phyloP scores from a whole-genome alignment of 2,113 vertebrate species.

The Larimichthys polyactis region DNA sequence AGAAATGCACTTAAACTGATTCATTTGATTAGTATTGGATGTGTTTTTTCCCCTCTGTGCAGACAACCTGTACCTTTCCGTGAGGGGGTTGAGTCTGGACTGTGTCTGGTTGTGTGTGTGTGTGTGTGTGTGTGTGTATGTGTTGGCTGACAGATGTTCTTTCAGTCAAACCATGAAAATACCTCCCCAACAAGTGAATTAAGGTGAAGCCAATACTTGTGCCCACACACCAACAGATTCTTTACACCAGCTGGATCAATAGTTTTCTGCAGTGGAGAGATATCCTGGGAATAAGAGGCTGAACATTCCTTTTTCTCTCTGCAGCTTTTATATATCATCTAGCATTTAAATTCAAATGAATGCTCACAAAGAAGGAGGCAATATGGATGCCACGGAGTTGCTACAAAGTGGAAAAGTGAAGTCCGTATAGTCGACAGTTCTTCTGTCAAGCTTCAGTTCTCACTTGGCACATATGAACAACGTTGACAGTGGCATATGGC shows the following conservation, averaged over 20 bases:
- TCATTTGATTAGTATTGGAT: slow-evolving; percentile 79
- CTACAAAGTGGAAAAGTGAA: neutral
- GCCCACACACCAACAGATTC: slow-evolving; percentile 51
- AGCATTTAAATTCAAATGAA: slow-evolving; percentile 32
- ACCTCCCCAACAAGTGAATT: slow-evolving; percentile 67
- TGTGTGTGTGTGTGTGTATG: slow-evolving; percentile 35
- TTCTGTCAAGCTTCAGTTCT: neutral
- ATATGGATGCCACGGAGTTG: neutral
- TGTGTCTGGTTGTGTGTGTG: slow-evolving; percentile 20
- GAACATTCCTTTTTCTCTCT: slow-evolving; percentile 10
- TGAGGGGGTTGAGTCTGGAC: slow-evolving; percentile 1
- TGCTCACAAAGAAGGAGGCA: neutral
- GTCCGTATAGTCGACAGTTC: neutral
- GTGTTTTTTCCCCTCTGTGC: slow-evolving; percentile 53
- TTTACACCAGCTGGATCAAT: slow-evolving; percentile 63
- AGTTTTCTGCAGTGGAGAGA: slow-evolving; percentile 43
- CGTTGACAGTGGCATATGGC: neutral
- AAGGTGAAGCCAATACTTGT: slow-evolving; percentile 59
- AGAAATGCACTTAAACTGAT: slow-evolving; percentile 77
- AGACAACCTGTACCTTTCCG: slow-evolving; percentile 42
- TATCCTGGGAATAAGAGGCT: slow-evolving; percentile 25
- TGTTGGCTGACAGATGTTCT: slow-evolving; percentile 57
- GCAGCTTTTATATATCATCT: slow-evolving; percentile 19
- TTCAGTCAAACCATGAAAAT: slow-evolving; percentile 64
- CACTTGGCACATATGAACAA: neutral